Percentiles rank a stretch among this genome's conserved stretches.
These are phyloP conservation scores for Drepana falcataria DNA, from an alignment of 2,888 invertebrate genomes.

Conservation along the genomic window DNA sequence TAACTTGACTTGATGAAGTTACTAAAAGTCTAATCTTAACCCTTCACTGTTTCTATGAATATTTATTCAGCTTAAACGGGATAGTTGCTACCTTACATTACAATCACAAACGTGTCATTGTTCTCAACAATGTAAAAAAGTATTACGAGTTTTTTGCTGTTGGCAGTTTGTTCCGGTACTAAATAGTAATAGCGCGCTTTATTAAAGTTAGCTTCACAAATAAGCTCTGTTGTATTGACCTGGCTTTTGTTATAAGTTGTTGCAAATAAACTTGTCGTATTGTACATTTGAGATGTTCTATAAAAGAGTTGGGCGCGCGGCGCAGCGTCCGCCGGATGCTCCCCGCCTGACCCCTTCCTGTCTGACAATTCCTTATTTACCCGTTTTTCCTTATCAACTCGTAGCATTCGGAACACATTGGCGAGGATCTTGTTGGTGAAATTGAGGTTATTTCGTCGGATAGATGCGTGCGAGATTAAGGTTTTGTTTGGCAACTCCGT, in stretches of 20 bases:
- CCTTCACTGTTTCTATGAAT: conserved; percentile 13
- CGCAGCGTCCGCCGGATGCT: conserved; percentile 51
- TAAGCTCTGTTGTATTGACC: conserved; percentile 2
- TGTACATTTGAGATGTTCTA: conserved; percentile 38
- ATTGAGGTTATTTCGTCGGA: conserved; percentile 50
- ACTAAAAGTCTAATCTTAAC: too few species aligned
- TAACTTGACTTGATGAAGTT: too few species aligned
- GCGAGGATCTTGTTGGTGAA: conserved; percentile 54
- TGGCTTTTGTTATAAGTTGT: conserved; percentile 25
- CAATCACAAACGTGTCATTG: not conserved
- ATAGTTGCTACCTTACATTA: too few species aligned
- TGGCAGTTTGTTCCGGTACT: too few species aligned
- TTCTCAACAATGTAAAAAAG: conserved; percentile 1
- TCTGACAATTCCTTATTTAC: conserved; percentile 66
- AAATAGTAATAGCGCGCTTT: too few species aligned
- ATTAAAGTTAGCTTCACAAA: not conserved
- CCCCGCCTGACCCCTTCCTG: conserved; percentile 51
- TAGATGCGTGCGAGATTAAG: conserved; percentile 38
- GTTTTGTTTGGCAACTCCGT: conserved; percentile 42
- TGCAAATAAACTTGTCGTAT: conserved; percentile 19
- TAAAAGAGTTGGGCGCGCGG: conserved; percentile 42
- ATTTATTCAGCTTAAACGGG: not conserved
- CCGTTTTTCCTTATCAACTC: conserved; percentile 73
- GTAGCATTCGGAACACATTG: conserved; percentile 69
- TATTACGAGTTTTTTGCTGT: too few species aligned